A percentile compares a stretch with the other conserved stretches of the same genome.
These are phyloP conservation scores for Papilio aristodemus DNA, from an alignment of 1,140 invertebrate species.

Conservation along the genomic window DNA sequence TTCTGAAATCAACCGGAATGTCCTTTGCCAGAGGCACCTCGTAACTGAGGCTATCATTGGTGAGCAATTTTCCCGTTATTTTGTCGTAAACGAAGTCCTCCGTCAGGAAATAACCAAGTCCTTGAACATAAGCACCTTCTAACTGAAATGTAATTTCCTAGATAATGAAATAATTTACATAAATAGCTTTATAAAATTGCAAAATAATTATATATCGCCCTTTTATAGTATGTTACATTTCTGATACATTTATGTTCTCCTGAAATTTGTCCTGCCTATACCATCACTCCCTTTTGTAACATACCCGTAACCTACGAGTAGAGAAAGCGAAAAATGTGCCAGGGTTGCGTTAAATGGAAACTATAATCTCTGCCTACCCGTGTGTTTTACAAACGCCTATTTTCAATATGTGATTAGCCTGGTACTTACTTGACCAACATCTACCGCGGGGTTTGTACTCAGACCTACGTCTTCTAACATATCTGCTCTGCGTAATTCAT, in stretches of 20 bases:
- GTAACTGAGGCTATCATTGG: constrained; percentile 90
- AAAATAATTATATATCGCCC: no score
- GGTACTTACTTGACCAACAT: constrained; percentile 89
- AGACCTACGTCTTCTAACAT: constrained; percentile 86
- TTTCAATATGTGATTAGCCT: no score
- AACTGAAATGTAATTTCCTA: constrained; percentile 49
- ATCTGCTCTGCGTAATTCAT: constrained; percentile 85
- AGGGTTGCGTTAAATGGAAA: no score
- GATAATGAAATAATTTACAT: constrained; percentile 34
- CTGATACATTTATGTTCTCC: no score
- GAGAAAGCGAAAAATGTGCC: no score
- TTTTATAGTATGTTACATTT: no score
- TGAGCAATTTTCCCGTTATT: constrained; percentile 84
- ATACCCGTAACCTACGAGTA: no score
- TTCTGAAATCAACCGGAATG: constrained; percentile 90
- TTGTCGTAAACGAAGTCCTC: constrained; percentile 86
- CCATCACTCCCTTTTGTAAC: no score
- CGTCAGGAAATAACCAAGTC: constrained; percentile 88
- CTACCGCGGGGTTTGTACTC: constrained; percentile 88
- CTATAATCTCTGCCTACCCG: no score
- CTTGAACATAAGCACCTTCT: constrained; percentile 93
- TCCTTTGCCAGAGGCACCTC: constrained; percentile 90
- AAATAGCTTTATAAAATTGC: no score
- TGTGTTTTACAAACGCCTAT: no score
- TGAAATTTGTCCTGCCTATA: no score